A percentile compares a stretch with the other conserved stretches of the same genome.
Conservation (phyloP, 1,140 invertebrate genomes). For the Solenopsis invicta region DNA sequence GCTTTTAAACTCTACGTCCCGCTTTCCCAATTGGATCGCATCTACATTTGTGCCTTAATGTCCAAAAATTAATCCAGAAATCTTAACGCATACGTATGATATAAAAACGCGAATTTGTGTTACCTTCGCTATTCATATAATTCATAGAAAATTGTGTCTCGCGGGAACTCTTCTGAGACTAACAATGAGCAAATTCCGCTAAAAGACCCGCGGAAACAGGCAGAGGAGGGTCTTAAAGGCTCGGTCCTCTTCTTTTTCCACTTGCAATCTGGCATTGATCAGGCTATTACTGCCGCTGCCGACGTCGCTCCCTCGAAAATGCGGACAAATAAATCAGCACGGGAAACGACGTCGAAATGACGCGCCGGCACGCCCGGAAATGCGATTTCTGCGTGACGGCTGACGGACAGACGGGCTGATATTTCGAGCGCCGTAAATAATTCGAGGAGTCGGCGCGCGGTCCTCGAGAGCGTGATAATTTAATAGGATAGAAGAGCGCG, state of each 20-base stretch:
- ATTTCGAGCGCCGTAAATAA: constrained; percentile 64
- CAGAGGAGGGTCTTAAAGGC: not conserved
- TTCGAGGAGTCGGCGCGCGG: constrained; percentile 54
- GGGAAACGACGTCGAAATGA: constrained; percentile 57
- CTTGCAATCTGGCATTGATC: not conserved
- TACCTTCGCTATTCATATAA: not conserved
- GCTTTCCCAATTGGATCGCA: not conserved
- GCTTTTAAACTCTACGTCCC: not conserved
- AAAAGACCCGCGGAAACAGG: not conserved
- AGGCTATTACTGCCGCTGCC: not conserved
- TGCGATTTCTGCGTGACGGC: constrained; percentile 64
- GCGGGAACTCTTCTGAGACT: not conserved
- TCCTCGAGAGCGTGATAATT: constrained; percentile 57
- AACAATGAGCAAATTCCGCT: not conserved
- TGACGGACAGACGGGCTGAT: constrained; percentile 60
- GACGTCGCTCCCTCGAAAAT: constrained; percentile 39
- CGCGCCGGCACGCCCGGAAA: constrained; percentile 52
- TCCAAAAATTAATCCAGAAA: not conserved
- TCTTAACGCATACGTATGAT: not conserved
- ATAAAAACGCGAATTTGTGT: not conserved
- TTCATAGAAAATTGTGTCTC: not conserved
- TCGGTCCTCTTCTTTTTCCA: not conserved
- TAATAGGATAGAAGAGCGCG: constrained; percentile 52
- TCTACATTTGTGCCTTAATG: not conserved
- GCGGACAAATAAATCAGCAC: constrained; percentile 62